These are phyloP conservation scores for Ips nitidus DNA, from an alignment of 1,140 invertebrate genomes.

Conservation along the genomic window DNA sequence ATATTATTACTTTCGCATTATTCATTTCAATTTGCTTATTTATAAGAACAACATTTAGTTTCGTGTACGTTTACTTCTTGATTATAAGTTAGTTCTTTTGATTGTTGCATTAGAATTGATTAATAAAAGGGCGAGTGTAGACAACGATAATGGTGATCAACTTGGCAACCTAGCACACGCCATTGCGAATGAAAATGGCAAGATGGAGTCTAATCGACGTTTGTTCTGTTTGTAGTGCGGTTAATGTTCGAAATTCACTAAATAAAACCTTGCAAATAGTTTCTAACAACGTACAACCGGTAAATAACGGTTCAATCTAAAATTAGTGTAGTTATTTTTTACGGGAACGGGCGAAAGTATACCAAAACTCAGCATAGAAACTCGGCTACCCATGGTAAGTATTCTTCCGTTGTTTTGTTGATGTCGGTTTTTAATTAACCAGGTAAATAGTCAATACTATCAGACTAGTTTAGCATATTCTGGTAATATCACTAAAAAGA, in stretches of 20 bases:
- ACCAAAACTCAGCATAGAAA: slow-evolving; percentile 36
- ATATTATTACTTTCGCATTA: neutral
- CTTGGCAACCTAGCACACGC: slow-evolving; percentile 35
- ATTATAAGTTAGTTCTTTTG: neutral
- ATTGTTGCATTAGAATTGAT: neutral
- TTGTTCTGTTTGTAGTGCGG: slow-evolving; percentile 43
- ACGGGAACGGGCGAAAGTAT: slow-evolving; percentile 3
- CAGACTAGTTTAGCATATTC: neutral
- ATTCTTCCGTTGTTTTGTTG: slow-evolving; percentile 32
- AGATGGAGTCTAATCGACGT: slow-evolving; percentile 52
- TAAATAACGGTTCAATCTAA: neutral
- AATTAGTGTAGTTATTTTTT: neutral
- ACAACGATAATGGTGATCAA: neutral
- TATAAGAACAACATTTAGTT: neutral
- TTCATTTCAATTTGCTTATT: neutral
- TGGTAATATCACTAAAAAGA: neutral
- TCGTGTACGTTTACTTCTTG: neutral
- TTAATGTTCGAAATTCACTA: slow-evolving; percentile 49
- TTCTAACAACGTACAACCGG: slow-evolving; percentile 31
- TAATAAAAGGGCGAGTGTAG: neutral
- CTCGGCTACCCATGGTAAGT: slow-evolving; percentile 49
- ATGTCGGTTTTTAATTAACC: slow-evolving; percentile 6
- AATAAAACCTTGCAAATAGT: slow-evolving; percentile 44
- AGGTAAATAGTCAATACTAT: neutral
- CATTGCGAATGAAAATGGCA: slow-evolving; percentile 48